These are phyloP conservation scores for Chelmon rostratus DNA, from an alignment of 2,797 vertebrate species.

Conservation along the genomic window DNA sequence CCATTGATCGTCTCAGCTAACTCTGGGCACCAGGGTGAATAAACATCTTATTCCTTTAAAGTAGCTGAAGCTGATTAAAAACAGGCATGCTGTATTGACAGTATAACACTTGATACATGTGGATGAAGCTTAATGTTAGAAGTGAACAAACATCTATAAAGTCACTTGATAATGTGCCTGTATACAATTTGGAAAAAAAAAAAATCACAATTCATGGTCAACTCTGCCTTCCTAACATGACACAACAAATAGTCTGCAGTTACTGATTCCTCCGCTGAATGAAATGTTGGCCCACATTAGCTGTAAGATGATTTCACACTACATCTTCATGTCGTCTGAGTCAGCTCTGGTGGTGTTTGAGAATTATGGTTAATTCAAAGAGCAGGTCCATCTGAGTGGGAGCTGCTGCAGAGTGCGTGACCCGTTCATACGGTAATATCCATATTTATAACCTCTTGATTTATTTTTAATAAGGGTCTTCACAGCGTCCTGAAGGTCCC, in stretches of 20 bases:
- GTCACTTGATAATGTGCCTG: background rate
- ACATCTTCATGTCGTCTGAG: slow-evolving; percentile 26
- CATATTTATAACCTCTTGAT: slow-evolving; percentile 69
- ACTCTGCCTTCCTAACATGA: background rate
- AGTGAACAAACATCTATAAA: background rate
- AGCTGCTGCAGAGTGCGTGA: slow-evolving; percentile 44
- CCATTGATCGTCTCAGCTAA: background rate
- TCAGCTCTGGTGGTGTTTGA: slow-evolving; percentile 52
- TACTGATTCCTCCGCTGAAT: slow-evolving; percentile 3
- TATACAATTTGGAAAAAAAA: background rate
- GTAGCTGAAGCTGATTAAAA: background rate
- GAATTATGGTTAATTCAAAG: slow-evolving; percentile 52
- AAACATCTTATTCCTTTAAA: background rate
- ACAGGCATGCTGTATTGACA: background rate
- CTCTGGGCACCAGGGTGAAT: too few species aligned
- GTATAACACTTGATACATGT: background rate
- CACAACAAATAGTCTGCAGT: too few species aligned
- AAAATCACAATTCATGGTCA: background rate
- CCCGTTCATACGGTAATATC: slow-evolving; percentile 45
- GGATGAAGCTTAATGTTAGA: background rate
- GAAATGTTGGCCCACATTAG: slow-evolving; percentile 6
- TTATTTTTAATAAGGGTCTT: slow-evolving; percentile 60
- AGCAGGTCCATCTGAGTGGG: slow-evolving; percentile 14
- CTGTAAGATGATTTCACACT: slow-evolving; percentile 21
- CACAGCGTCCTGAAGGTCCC: slow-evolving; percentile 31